Base-by-base conservation (phyloP, 2,113 vertebrate genomes). In the Heterotis niloticus region DNA sequence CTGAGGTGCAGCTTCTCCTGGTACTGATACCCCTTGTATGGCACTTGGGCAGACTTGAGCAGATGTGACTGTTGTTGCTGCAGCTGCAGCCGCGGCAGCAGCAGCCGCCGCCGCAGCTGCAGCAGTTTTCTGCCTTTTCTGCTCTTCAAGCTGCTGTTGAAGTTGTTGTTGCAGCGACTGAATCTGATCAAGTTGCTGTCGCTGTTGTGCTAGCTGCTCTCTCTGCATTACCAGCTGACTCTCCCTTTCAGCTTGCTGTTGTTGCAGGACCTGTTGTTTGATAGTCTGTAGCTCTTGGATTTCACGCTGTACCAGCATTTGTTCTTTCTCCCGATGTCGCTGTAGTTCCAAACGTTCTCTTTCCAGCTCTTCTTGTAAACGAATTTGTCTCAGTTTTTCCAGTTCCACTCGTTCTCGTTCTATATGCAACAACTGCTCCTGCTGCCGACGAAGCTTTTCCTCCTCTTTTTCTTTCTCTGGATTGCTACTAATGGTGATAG, bases 161-260 rank as follows among this genome's bases (percentile, higher is more conserved):
- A 99, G 93, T 81, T 99, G 98, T 13, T 99, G 98, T 84, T 99
- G 98, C 73, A 99, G 87, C 75, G 97, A 95, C 83, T 99, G 98
- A 70, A 99, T 99, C 87, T 99, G 97, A 84, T 99, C 97, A 0
- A 99, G 92, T 82, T 99, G 98, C 85, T 98, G 91, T 80, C 94
- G 94, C 85, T 99, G 98, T 83, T 99, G 98, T 4, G 97, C 98
- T 2, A 99, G 89, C 89, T 99, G 98, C 82, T 99, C 98, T 76
- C 96, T 93, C 86, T 99, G 98, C 91, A 99, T 90, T 0, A 95
- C 96, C 12, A 99, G 92, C 86, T 99, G 98, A 0, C 93, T 97
- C 14, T 99, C 97, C 28, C 96, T 91, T 74, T 99, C 98, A 81
- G 95, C 94, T 79, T 99, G 96, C 86, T 99, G 98, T 83, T 98